Base-by-base conservation (phyloP, 1,140 invertebrate species). In the Adoxophyes honmai region DNA sequence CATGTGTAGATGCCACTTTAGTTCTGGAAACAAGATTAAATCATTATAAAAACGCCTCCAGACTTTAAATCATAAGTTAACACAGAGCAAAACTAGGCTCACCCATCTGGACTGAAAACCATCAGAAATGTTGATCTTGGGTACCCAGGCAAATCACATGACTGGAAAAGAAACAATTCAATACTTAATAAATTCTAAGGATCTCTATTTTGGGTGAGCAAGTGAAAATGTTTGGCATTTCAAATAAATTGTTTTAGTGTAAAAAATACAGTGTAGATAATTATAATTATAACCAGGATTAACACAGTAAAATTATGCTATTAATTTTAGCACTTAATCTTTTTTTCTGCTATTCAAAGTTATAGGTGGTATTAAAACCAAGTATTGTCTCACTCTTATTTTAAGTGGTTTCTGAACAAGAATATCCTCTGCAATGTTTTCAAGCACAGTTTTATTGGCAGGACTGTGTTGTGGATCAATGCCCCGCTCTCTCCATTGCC, bases 1-100 rank as follows among this genome's bases (percentile, higher is more conserved):
- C 96, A 90, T 98, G 96, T 0, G 96, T 96, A 4, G 96, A 97
- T 38, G 96, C 96, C 33, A 97, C 92, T 88, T 94, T 95, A 10
- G 92, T 94, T 39, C 95, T 95, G 68, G 57, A 89, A 81, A 11
- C 59, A 38, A n/a, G n/a, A n/a, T n/a, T n/a, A n/a, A n/a, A n/a
- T n/a, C n/a, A n/a, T n/a, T n/a, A n/a, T n/a, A n/a, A n/a, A n/a
- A n/a, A n/a, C n/a, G n/a, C n/a, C n/a, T n/a, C n/a, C n/a, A n/a
- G n/a, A n/a, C n/a, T n/a, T n/a, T n/a, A n/a, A n/a, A n/a, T n/a
- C n/a, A n/a, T n/a, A n/a, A n/a, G n/a, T n/a, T n/a, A n/a, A n/a
- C n/a, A n/a, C n/a, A n/a, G n/a, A n/a, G n/a, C n/a, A n/a, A n/a
- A n/a, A n/a, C n/a, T n/a, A n/a, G 8, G 51, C 86, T 90, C 90